A percentile compares a stretch with the other conserved stretches of the same genome.
These are phyloP conservation scores for Leptopilina syphax DNA, from an alignment of 2,888 invertebrate genomes.

Conservation along the genomic window DNA sequence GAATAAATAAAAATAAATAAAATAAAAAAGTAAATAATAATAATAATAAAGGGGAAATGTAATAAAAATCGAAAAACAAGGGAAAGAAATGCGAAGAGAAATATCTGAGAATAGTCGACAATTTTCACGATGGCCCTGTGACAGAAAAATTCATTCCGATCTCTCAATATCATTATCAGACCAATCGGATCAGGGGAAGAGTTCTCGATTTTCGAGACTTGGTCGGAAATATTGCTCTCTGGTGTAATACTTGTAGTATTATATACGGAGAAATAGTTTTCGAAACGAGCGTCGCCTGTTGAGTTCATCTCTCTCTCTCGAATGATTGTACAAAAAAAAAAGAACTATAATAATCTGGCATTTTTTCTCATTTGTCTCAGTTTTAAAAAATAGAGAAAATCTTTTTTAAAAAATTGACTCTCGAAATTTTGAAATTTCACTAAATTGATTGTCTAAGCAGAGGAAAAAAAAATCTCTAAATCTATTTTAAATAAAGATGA, in stretches of 20 bases:
- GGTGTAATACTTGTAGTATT: slow-evolving; percentile 19
- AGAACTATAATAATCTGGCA: neutral
- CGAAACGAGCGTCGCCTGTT: slow-evolving; percentile 40
- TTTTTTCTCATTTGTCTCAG: too few species aligned
- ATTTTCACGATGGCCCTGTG: slow-evolving; percentile 33
- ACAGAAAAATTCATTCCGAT: slow-evolving; percentile 25
- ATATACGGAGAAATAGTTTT: slow-evolving; percentile 16
- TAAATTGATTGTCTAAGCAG: too few species aligned
- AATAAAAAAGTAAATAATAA: too few species aligned
- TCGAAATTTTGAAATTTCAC: too few species aligned
- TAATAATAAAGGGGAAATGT: too few species aligned
- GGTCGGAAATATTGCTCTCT: slow-evolving; percentile 34
- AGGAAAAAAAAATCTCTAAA: too few species aligned
- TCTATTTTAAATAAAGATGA: too few species aligned
- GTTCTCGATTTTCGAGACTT: slow-evolving; percentile 36
- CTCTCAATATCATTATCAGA: slow-evolving; percentile 30
- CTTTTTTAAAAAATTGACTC: too few species aligned
- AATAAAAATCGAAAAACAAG: neutral
- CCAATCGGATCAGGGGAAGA: slow-evolving; percentile 23
- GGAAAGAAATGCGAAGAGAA: neutral
- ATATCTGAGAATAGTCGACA: slow-evolving; percentile 5
- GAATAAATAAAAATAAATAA: too few species aligned
- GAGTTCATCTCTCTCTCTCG: slow-evolving; percentile 25
- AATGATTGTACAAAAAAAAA: slow-evolving; percentile 6
- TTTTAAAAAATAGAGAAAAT: too few species aligned